Conservation (phyloP, 2,113 vertebrate species). For the Herpetotheres cachinnans region DNA sequence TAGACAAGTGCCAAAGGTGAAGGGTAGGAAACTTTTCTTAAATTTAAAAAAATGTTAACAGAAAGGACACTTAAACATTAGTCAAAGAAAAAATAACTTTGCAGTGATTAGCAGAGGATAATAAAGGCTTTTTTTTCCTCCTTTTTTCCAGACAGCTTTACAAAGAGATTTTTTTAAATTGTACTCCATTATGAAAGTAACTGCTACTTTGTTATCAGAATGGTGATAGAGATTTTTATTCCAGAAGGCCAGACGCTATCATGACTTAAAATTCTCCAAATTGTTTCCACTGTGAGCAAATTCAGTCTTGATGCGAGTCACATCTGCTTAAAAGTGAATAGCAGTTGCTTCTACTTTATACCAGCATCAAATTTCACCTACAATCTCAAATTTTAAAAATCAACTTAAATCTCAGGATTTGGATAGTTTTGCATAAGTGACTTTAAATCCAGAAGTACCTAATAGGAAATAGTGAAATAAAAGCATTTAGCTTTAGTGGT, state of each 20-base stretch:
- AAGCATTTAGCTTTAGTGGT: background rate
- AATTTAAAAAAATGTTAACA: background rate
- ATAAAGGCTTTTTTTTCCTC: background rate
- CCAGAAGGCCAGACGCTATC: background rate
- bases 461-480: background rate
- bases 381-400: background rate
- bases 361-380: background rate
- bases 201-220: background rate
- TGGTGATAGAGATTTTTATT: slow-evolving; percentile 12
- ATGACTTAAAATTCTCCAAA: slow-evolving; percentile 36
- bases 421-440: background rate
- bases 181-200: background rate
- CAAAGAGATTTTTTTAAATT: background rate
- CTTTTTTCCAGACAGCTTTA: background rate
- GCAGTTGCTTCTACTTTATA: background rate
- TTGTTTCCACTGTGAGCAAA: slow-evolving; percentile 48
- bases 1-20: background rate
- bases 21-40: background rate
- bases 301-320: background rate
- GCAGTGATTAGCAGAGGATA: background rate
- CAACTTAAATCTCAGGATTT: background rate
- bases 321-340: slow-evolving; percentile 22
- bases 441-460: background rate
- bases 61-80: background rate
- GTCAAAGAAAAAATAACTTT: background rate